Percentiles rank a stretch among this genome's conserved stretches.
Evolutionary conservation across 2,888 invertebrate species (phyloP).

Genomic region (Scotopteryx bipunctaria): DNA sequence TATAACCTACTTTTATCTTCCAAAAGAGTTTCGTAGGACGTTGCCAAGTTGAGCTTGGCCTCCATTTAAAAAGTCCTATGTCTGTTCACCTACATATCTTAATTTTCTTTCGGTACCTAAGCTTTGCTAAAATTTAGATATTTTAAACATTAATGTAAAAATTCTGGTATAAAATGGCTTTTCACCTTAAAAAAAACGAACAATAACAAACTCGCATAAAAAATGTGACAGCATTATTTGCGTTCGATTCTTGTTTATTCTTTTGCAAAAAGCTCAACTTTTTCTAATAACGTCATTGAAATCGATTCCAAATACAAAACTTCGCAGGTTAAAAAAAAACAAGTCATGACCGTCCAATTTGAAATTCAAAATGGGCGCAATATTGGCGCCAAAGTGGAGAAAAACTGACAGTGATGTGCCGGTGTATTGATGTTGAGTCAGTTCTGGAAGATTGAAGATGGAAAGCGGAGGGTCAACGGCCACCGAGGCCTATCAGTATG

Average conservation of each 20-base stretch:
- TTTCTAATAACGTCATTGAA: conserved; percentile 14
- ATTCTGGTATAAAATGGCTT: no score
- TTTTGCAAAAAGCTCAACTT: background rate
- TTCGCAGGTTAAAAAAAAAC: conserved; percentile 3
- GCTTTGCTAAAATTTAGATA: no score
- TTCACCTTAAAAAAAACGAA: no score
- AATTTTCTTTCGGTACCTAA: no score
- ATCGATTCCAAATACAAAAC: conserved; percentile 26
- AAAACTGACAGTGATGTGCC: conserved; percentile 36
- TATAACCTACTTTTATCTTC: background rate
- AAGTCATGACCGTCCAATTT: conserved; percentile 37
- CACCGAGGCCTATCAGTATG: conserved; percentile 92
- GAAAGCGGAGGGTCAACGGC: conserved; percentile 65
- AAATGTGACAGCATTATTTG: no score
- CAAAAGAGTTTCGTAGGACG: background rate
- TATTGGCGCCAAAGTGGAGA: conserved; percentile 22
- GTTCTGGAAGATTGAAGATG: conserved; percentile 61
- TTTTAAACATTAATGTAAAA: no score
- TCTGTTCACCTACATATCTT: no score
- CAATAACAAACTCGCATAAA: no score
- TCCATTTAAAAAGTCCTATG: no score
- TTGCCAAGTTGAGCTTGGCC: conserved; percentile 11
- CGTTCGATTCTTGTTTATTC: no score
- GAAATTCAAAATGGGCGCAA: conserved; percentile 28
- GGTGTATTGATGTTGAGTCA: conserved; percentile 43